Evolutionary conservation across 1,140 invertebrate species (phyloP).

Genomic region (Macrobrachium nipponense): DNA sequence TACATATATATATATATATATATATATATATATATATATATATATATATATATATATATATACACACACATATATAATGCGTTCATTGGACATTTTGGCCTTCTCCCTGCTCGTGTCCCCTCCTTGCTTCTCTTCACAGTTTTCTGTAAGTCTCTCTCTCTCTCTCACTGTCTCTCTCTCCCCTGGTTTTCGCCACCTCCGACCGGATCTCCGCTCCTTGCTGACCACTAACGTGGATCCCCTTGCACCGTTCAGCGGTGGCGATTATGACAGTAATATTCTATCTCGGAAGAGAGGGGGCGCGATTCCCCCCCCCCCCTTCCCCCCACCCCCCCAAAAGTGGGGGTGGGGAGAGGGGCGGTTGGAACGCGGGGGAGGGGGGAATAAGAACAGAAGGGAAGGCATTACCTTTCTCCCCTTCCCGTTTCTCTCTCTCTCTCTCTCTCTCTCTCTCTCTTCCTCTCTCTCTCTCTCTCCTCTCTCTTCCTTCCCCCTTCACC

Average conservation of each 20-base stretch:
- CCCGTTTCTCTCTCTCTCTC: neutral
- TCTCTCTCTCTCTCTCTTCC: neutral
- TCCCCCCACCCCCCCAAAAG: no score
- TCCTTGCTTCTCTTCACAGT: no score
- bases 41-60: neutral
- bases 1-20: conserved; percentile 17
- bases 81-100: neutral
- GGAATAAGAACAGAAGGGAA: no score
- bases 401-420: neutral
- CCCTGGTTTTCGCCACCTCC: neutral
- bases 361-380: neutral
- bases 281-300: no score
- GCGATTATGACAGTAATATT: neutral
- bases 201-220: neutral
- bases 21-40: conserved; percentile 16
- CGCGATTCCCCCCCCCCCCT: neutral
- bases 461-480: neutral
- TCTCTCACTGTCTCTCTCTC: neutral
- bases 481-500: neutral
- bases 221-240: no score
- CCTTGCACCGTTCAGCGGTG: neutral
- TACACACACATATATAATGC: neutral
- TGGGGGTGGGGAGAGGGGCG: neutral
- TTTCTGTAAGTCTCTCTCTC: no score
- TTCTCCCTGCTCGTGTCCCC: no score